Evolutionary conservation across 2,113 vertebrate species (phyloP).

Genomic region (Cygnus buccinator): DNA sequence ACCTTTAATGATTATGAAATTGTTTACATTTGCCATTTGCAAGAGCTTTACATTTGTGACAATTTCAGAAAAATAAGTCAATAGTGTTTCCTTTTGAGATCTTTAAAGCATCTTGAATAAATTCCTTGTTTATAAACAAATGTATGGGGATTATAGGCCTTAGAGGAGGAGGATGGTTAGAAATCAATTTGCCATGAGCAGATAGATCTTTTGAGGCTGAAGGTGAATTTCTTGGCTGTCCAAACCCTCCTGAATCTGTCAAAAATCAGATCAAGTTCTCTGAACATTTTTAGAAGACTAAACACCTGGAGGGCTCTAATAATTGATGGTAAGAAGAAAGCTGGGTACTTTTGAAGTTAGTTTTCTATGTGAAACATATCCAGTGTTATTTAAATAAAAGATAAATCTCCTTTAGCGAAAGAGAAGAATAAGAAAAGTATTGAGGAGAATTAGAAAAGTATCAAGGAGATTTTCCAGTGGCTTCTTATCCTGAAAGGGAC

Average conservation of each 20-base stretch:
- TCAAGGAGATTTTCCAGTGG: constrained; percentile 22
- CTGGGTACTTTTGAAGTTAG: constrained; percentile 27
- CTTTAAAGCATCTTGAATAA: background rate
- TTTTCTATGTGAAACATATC: constrained; percentile 51
- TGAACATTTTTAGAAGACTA: constrained; percentile 17
- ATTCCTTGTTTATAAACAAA: constrained; percentile 2
- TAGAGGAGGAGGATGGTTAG: background rate
- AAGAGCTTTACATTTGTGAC: background rate
- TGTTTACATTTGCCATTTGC: background rate
- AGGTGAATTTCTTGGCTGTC: constrained; percentile 51
- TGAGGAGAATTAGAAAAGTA: constrained; percentile 41
- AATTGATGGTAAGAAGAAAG: constrained; percentile 52
- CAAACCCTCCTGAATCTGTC: constrained; percentile 21
- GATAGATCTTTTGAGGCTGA: constrained; percentile 16
- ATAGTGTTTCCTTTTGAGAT: background rate
- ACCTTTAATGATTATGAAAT: background rate
- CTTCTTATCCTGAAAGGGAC: constrained; percentile 4
- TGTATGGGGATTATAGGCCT: background rate
- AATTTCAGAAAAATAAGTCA: background rate
- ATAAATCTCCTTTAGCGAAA: constrained; percentile 9
- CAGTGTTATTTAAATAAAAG: constrained; percentile 47
- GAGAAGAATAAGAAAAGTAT: constrained; percentile 24
- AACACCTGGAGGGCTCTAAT: constrained; percentile 53
- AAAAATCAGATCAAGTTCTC: constrained; percentile 36
- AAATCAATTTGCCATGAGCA: background rate